phyloP scores from a whole-genome alignment of 53 echinoderm and acorn worm genomes.

The Henricia sp. region DNA sequence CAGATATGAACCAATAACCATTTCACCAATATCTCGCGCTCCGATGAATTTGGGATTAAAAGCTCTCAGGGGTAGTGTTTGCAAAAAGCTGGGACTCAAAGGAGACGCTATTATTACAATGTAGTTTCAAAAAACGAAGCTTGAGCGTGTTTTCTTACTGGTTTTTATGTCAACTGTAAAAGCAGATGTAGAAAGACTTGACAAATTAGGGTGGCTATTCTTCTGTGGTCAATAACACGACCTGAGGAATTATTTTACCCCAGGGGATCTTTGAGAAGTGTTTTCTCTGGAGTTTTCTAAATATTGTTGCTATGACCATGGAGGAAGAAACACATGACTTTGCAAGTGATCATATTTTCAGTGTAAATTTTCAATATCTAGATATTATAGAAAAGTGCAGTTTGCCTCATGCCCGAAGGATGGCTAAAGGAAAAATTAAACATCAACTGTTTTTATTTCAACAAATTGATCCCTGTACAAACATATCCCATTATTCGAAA shows the following conservation, averaged over 20 bases:
- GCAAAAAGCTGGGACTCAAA: slow-evolving; percentile 5
- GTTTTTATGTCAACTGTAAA: slow-evolving; percentile 31
- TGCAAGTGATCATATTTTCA: slow-evolving; percentile 37
- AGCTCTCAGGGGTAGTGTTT: background rate
- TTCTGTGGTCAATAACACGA: background rate
- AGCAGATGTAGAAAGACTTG: slow-evolving; percentile 39
- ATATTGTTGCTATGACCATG: slow-evolving; percentile 47
- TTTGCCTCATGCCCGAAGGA: slow-evolving; percentile 10
- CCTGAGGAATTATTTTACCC: slow-evolving; percentile 13
- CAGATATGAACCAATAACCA: slow-evolving; percentile 6
- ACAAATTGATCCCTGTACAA: slow-evolving; percentile 14
- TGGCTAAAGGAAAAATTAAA: background rate
- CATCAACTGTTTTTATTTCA: slow-evolving; percentile 47
- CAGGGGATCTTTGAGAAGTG: slow-evolving; percentile 35
- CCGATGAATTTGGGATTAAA: slow-evolving; percentile 26
- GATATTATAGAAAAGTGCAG: slow-evolving; percentile 9
- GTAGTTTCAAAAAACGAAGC: background rate
- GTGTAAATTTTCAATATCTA: slow-evolving; percentile 18
- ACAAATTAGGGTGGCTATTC: slow-evolving; percentile 14
- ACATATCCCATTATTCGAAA: background rate
- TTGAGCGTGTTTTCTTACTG: slow-evolving; percentile 42
- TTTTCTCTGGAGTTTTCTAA: slow-evolving; percentile 53
- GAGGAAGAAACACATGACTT: no score
- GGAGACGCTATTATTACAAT: slow-evolving; percentile 42
- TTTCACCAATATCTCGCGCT: slow-evolving; percentile 31